These are phyloP conservation scores for Ormyrus rosae DNA, from an alignment of 2,888 invertebrate species.

Conservation along the genomic window DNA sequence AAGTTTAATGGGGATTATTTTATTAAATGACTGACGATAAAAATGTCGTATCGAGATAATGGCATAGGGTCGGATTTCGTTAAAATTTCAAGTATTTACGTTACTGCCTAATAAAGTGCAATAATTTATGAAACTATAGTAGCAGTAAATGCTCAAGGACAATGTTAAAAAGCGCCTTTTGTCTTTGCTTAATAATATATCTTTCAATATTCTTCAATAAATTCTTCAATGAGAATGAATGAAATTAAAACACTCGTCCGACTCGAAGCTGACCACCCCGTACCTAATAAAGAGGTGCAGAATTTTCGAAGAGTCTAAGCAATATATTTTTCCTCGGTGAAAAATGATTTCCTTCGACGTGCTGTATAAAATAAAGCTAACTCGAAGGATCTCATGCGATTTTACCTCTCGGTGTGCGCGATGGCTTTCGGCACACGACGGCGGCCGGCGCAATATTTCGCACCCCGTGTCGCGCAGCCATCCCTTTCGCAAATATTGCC, in stretches of 20 bases:
- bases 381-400: conserved; percentile 2
- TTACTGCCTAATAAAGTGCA: too few relatives aligned
- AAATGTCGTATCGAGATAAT: background rate
- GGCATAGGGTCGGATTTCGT: too few relatives aligned
- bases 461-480: background rate
- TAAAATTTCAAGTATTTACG: too few relatives aligned
- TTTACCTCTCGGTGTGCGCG: background rate
- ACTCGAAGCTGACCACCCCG: too few relatives aligned
- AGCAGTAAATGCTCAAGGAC: too few relatives aligned
- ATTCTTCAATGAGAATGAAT: background rate
- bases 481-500: conserved; percentile 39
- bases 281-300: too few relatives aligned
- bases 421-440: conserved; percentile 2
- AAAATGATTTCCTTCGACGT: conserved; percentile 11
- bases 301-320: too few relatives aligned
- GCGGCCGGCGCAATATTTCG: conserved; percentile 23
- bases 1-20: background rate
- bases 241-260: too few relatives aligned
- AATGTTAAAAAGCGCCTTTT: too few relatives aligned
- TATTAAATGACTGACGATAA: background rate
- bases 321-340: background rate
- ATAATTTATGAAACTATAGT: too few relatives aligned
- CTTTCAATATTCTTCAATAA: background rate
- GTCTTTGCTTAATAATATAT: too few relatives aligned
- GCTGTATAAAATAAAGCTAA: background rate